Percentiles rank a stretch among this genome's conserved stretches.
These are phyloP conservation scores for Campoplex capitator DNA, from an alignment of 2,888 invertebrate species.

Conservation along the genomic window DNA sequence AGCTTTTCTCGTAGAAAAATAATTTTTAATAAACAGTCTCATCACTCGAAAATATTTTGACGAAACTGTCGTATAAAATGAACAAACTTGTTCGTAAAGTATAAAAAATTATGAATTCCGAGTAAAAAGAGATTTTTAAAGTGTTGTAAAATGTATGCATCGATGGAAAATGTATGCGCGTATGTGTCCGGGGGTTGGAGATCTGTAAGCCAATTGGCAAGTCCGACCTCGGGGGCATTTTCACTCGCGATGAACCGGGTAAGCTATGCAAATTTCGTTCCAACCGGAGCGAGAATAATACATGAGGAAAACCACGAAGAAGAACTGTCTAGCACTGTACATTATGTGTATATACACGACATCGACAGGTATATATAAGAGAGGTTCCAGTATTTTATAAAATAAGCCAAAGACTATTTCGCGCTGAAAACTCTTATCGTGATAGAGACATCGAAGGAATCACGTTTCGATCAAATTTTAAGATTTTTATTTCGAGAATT, in stretches of 20 bases:
- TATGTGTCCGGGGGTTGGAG: slow-evolving; percentile 25
- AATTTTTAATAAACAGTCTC: background rate
- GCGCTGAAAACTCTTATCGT: background rate
- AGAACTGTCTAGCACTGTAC: slow-evolving; percentile 26
- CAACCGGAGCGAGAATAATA: slow-evolving; percentile 70
- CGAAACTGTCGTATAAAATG: background rate
- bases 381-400: background rate
- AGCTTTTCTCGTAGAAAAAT: background rate
- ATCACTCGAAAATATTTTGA: background rate
- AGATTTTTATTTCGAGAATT: background rate
- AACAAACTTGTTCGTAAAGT: background rate
- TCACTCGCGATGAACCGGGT: slow-evolving; percentile 70
- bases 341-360: slow-evolving; percentile 4
- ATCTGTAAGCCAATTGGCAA: slow-evolving; percentile 66
- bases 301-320: slow-evolving; percentile 68
- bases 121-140: background rate
- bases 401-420: background rate
- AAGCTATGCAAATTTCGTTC: slow-evolving; percentile 71
- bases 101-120: slow-evolving; percentile 7
- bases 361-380: background rate
- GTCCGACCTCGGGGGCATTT: slow-evolving; percentile 68
- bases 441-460: background rate
- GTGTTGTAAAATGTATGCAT: slow-evolving; percentile 14
- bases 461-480: background rate
- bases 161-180: slow-evolving; percentile 45